Base-by-base conservation (phyloP, 2,113 vertebrate genomes). In the Mohoua ochrocephala region DNA sequence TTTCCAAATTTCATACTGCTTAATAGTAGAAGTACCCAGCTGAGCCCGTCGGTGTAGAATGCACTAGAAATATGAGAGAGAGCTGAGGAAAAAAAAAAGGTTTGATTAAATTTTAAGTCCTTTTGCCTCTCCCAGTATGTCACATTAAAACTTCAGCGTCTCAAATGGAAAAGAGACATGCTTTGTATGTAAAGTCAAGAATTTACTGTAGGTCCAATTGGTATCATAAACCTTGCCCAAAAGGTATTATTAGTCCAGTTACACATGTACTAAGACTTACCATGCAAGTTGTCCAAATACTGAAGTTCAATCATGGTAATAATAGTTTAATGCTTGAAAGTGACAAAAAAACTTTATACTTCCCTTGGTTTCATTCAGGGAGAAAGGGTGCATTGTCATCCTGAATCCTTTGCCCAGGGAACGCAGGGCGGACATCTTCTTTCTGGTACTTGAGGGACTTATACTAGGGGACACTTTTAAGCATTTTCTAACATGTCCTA, bases 371-470 rank as follows among this genome's bases (percentile, higher is more conserved):
- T 75, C 6, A 11, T 42, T 85, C 27, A 54, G 16, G 9, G 13
- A 74, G 30, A 45, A 76, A 41, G 20, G 13, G 3, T 56, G 17
- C 27, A 13, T 30, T 74, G 7, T 33, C 7, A 26, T 75, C 23
- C 33, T 85, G 27, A 59, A 53, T 35, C 15, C 16, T 79, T 60
- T 61, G 11, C 19, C 44, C 68, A 15, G 19, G 8, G 52, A 80
- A 76, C 22, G 15, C 12, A n/a, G 5, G 4, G 1, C 5, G 5
- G 2, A 2, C 1, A 67, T 18, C 11, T 75, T 63, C 53, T 27
- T 44, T 76, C 10, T 79, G 19, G 14, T 47, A 20, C 30, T 76
- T 60, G 49, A 84, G 8, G 2, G 5, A 1, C 8, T 52, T 4
- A 9, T 44, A 12, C 3, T 54, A 45, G 8, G 6, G 16, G 4